Percentiles rank a stretch among this genome's conserved stretches.
phyloP scores from a whole-genome alignment of 1,140 invertebrate genomes.

The Macrocentrus cingulum region DNA sequence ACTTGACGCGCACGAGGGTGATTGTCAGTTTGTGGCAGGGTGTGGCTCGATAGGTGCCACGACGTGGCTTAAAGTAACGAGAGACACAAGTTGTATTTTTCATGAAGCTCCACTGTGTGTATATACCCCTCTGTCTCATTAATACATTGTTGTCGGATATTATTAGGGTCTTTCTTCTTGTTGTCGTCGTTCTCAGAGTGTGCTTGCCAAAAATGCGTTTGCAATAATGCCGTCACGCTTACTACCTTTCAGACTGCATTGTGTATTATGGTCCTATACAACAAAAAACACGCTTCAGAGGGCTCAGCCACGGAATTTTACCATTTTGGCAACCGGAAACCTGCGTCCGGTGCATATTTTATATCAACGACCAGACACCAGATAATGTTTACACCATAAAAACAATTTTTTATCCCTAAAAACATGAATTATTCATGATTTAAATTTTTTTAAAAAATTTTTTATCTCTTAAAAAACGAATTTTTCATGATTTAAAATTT shows the following conservation, averaged over 20 bases:
- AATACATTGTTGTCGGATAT: too few species aligned
- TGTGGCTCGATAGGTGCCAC: conserved; percentile 5
- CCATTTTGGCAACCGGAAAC: conserved; percentile 39
- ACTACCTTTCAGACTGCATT: conserved; percentile 44
- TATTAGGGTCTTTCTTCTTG: too few species aligned
- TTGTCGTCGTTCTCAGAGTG: background rate
- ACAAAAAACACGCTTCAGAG: background rate
- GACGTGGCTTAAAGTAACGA: background rate
- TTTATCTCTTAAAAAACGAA: too few species aligned
- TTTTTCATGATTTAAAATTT: too few species aligned
- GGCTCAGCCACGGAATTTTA: conserved; percentile 36
- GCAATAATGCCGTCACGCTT: conserved; percentile 43
- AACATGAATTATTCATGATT: conserved; percentile 3
- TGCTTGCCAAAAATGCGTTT: background rate
- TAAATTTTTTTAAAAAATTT: background rate
- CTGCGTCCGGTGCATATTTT: too few species aligned
- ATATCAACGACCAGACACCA: conserved; percentile 33
- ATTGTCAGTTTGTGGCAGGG: conserved; percentile 8
- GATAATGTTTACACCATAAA: background rate
- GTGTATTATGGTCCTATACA: conserved; percentile 10
- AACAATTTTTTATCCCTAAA: too few species aligned
- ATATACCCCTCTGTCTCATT: conserved; percentile 8
- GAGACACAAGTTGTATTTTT: background rate
- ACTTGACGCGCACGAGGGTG: background rate
- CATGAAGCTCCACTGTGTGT: background rate